phyloP scores from a whole-genome alignment of 2,888 invertebrate genomes.

The Orthonevra nobilis region DNA sequence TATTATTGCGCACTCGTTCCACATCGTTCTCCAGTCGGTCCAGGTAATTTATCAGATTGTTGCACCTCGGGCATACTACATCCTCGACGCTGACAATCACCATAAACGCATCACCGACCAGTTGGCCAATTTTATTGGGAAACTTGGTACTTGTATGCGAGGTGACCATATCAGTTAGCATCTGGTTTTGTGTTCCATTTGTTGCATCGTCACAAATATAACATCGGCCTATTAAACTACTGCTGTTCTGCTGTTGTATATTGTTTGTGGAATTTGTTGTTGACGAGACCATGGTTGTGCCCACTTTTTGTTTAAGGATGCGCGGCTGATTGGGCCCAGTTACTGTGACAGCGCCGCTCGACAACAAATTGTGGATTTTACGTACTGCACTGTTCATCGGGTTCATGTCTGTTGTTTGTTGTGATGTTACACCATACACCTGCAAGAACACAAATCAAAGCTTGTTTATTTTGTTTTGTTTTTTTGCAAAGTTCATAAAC shows the following conservation, averaged over 20 bases:
- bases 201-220: slow-evolving; percentile 80
- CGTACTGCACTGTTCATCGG: slow-evolving; percentile 79
- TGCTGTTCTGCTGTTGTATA: slow-evolving; percentile 71
- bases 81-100: slow-evolving; percentile 81
- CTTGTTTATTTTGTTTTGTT: no score
- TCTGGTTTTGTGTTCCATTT: slow-evolving; percentile 75
- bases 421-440: slow-evolving; percentile 59
- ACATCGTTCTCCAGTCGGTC: slow-evolving; percentile 81
- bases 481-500: no score
- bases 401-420: slow-evolving; percentile 72
- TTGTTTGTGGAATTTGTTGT: slow-evolving; percentile 70
- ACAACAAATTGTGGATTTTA: slow-evolving; percentile 80
- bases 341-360: slow-evolving; percentile 80
- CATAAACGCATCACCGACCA: slow-evolving; percentile 81
- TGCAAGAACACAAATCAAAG: slow-evolving; percentile 13
- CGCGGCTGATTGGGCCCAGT: slow-evolving; percentile 80
- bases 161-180: slow-evolving; percentile 78
- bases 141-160: slow-evolving; percentile 80
- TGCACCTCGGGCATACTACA: slow-evolving; percentile 80
- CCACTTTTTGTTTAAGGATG: slow-evolving; percentile 77
- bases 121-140: slow-evolving; percentile 81
- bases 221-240: slow-evolving; percentile 74
- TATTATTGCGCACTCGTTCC: slow-evolving; percentile 78
- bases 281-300: slow-evolving; percentile 72
- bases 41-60: slow-evolving; percentile 80